phyloP scores from a whole-genome alignment of 2,797 vertebrate genomes.

The Phoebastria nigripes region DNA sequence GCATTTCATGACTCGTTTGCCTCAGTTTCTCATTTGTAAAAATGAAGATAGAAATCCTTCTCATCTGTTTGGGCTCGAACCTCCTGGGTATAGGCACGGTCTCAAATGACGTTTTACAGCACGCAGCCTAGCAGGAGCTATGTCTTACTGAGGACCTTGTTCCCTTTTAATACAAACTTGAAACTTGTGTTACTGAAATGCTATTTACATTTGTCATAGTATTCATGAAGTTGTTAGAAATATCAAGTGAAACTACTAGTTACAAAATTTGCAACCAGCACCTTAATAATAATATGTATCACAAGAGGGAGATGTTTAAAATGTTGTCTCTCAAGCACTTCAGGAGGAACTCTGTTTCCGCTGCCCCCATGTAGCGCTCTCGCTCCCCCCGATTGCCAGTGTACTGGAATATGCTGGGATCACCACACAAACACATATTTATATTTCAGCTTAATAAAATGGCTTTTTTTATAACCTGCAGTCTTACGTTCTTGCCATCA shows the following conservation, averaged over 20 bases:
- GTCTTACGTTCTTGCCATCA: not conserved
- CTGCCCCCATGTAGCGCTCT: not conserved
- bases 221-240: not conserved
- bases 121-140: not conserved
- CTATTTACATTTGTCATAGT: not conserved
- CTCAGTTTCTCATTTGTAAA: conserved; percentile 52
- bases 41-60: conserved; percentile 20
- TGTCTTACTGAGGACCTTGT: not conserved
- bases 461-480: not conserved
- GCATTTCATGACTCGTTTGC: conserved; percentile 20
- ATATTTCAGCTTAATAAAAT: not conserved
- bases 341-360: not conserved
- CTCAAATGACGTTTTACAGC: conserved; percentile 6
- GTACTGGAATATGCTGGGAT: not conserved
- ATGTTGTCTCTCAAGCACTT: not conserved
- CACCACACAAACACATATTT: not conserved
- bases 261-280: not conserved
- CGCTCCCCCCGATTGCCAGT: fast-evolving
- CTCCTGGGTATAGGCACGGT: not conserved
- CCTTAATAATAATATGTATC: not conserved
- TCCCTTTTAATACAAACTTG: not conserved
- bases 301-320: not conserved
- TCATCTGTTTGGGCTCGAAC: not conserved
- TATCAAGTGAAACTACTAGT: not conserved
- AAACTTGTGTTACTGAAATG: not conserved